Evolutionary conservation across 1,140 invertebrate genomes (phyloP), one percentile per base, ranked within the genome.

Genomic region (Drosophila azteca): DNA sequence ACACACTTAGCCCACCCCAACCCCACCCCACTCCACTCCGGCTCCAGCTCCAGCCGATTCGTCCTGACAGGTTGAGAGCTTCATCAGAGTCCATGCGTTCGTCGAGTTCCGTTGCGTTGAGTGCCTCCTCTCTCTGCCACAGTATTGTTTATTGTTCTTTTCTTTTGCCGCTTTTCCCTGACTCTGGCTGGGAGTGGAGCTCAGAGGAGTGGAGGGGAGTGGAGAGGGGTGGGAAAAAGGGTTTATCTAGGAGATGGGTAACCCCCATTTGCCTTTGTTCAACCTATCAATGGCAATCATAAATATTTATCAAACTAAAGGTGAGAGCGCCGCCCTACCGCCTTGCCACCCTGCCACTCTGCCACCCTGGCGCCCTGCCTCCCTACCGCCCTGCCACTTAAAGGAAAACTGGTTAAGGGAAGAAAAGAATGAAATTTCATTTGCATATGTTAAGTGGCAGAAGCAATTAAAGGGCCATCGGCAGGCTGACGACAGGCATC

Each of bases 391-490:
- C 39, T 29, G 49, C 49, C 52, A 75, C 50, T 53, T 48, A 9
- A 9, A 74, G 65, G 46, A 50, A 54, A 24, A 8, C 61, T 53
- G 17, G 53, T 58, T 54, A 45, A 45, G 44, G 39, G 45, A 43
- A 51, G 4, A 26, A 69, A 58, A 72, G 54, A 82, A 79, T 76
- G 59, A 62, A 83, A 88, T 83, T 88, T 73, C 79, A 88, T 88
- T 88, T 89, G 83, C 83, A 88, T 88, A 88, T 82, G 83, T 89
- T 88, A 88, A 88, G 83, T 88, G 83, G 83, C 76, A 88, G 76
- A 70, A 81, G 83, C 83, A 88, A 88, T 88, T 88, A 88, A 88
- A 79, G 82, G 41, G 26, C 43, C 52, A 35, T 29, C 52, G 29
- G 43, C 20, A 43, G 50, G 3, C 13, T 29, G 11, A 11, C 35